Base-by-base conservation (phyloP, 2,888 invertebrate species). In the Patella depressa region DNA sequence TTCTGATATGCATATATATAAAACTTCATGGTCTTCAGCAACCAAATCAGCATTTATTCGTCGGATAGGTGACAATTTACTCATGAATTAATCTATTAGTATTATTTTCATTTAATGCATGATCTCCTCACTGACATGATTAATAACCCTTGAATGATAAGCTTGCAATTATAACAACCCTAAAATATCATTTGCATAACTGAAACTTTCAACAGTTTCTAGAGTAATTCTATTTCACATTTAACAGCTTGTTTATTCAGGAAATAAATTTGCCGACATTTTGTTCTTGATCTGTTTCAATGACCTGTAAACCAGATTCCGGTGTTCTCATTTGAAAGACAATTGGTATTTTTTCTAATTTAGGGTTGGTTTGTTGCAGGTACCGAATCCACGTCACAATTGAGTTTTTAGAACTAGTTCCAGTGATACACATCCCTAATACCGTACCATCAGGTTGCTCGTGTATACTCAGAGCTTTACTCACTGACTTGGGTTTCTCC, bases 391-490 rank as follows among this genome's bases (percentile, higher is more conserved):
- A 91, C 0, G 97, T 96, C n/a, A 98, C 92, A 11, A 98, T 92
- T 0, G 98, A 98, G 92, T 98, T 97, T 92, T 96, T 91, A 7
- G 89, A 87, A 19, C 96, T 96, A 14, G 96, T 95, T 74, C 98
- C 98, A 78, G 98, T 98, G 53, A 97, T 96, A 92, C 97, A 97
- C 74, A 97, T 93, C 12, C 95, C 95, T 83, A 96, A 94, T 86
- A 98, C 95, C 0, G 95, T 95, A 5, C 97, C 97, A 92, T 98
- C 98, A 77, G 96, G 95, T 92, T 98, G 98, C 90, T 98, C 96
- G 90, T 99, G 98, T 1, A 97, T 94, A 53, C 95, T 94, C 14
- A 94, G 94, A 79, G 93, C 91, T 2, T 93, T 90, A 17, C 85
- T 83, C 15, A 90, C 55, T 7, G 77, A 72, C 57, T 75, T 78